phyloP scores from a whole-genome alignment of 2,797 vertebrate species.

The Otus scops region DNA sequence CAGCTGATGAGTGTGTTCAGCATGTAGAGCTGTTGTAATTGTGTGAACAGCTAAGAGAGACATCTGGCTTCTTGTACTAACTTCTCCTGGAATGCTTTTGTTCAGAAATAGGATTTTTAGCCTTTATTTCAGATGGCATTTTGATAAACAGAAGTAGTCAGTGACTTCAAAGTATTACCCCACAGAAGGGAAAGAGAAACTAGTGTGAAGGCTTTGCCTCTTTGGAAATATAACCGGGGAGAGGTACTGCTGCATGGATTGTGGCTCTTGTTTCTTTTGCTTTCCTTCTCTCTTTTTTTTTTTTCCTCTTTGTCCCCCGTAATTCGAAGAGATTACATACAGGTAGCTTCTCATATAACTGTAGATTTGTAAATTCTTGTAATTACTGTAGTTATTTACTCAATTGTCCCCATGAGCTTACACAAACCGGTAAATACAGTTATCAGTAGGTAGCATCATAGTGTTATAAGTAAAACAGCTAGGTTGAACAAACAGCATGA shows the following conservation, averaged over 20 bases:
- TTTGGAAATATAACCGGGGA: neutral
- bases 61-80: neutral
- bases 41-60: neutral
- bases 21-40: neutral
- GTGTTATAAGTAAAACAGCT: neutral
- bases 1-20: neutral
- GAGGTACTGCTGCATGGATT: accelerated
- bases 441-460: neutral
- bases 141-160: neutral
- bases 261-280: neutral
- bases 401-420: conserved; percentile 1
- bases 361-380: neutral
- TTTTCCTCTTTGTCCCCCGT: neutral
- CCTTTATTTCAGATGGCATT: neutral
- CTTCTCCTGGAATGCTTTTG: neutral
- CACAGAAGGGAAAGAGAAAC: neutral
- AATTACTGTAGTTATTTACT: neutral
- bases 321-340: neutral
- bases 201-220: neutral
- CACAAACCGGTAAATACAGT: neutral
- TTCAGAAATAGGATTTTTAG: neutral
- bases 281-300: neutral
- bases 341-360: neutral
- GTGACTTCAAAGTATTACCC: neutral
- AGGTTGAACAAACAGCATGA: conserved; percentile 6